Evolutionary conservation across 2,113 vertebrate species (phyloP).

Genomic region (Ellobius talpinus): DNA sequence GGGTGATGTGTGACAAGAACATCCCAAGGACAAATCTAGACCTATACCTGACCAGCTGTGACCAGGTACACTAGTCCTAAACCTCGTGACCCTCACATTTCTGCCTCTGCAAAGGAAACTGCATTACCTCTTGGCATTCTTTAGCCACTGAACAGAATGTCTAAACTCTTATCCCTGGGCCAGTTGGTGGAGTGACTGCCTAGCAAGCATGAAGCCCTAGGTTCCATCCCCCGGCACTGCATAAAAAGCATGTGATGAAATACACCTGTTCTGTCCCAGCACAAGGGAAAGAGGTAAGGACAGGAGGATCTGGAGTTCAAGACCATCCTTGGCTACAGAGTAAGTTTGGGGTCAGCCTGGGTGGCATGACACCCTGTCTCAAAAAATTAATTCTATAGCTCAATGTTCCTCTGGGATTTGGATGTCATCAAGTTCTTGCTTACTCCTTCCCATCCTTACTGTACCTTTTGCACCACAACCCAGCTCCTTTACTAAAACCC

Average conservation of each 20-base stretch:
- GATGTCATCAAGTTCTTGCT: not conserved
- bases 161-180: not conserved
- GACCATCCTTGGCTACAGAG: not conserved
- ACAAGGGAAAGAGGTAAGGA: not conserved
- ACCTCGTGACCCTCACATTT: not conserved
- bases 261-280: not conserved
- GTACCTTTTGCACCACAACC: not conserved
- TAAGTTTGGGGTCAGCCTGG: not conserved
- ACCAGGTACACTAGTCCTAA: not conserved
- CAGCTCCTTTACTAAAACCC: not conserved
- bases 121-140: not conserved
- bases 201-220: not conserved
- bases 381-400: not conserved
- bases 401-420: not conserved
- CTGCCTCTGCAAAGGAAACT: not conserved
- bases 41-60: not conserved
- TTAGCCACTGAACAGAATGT: not conserved
- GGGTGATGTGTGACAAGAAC: not conserved
- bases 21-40: not conserved
- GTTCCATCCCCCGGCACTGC: not conserved
- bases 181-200: not conserved
- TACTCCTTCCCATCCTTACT: not conserved
- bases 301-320: too few species aligned
- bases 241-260: not conserved
- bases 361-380: not conserved